Percentiles rank a stretch among this genome's conserved stretches.
These are phyloP conservation scores for Calameuta pallipes DNA, from an alignment of 2,888 invertebrate genomes.

Conservation along the genomic window DNA sequence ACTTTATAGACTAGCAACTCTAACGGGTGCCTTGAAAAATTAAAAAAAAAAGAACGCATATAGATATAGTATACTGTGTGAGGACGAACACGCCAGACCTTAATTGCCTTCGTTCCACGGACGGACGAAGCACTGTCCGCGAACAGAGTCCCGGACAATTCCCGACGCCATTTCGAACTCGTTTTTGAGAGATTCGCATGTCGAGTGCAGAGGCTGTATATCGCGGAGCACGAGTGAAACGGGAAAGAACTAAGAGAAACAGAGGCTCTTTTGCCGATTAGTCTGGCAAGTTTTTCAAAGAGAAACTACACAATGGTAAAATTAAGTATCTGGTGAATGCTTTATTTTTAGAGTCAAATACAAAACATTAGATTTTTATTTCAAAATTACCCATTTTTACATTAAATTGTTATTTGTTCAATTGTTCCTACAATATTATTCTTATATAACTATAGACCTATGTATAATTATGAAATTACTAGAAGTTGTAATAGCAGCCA, in stretches of 20 bases:
- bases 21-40: slow-evolving; percentile 2
- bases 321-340: not conserved
- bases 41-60: not conserved
- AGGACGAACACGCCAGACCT: not conserved
- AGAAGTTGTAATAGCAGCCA: not conserved
- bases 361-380: too few species aligned
- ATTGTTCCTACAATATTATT: not conserved
- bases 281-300: not conserved
- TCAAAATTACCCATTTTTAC: not conserved
- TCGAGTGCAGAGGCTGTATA: not conserved
- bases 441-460: not conserved
- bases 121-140: not conserved
- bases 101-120: slow-evolving; percentile 3
- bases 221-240: not conserved
- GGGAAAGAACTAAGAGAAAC: not conserved
- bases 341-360: not conserved
- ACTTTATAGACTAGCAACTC: slow-evolving; percentile 2
- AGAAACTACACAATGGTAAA: not conserved
- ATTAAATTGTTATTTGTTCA: not conserved
- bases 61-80: not conserved
- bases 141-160: not conserved
- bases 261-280: not conserved
- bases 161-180: not conserved
- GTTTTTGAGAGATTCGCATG: not conserved
- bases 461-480: not conserved